Evolutionary conservation across 2,113 vertebrate species (phyloP), one percentile per base, ranked within the genome.

Genomic region (Nycticebus coucang): DNA sequence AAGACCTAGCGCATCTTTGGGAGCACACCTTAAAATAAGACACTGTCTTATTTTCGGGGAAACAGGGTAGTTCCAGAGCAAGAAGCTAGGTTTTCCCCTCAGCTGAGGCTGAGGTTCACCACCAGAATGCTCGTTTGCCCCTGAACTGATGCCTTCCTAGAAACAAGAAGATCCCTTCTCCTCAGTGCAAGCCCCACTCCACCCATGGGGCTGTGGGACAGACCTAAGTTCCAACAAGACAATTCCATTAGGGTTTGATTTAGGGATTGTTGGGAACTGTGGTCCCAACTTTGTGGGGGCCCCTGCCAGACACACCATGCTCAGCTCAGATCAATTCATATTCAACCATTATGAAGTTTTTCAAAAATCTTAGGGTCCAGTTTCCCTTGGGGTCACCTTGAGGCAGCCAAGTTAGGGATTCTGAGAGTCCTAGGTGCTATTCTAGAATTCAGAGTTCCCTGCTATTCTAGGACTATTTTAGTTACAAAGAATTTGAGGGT

Each of bases 391-490:
- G 33, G 68, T 85, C 35, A 19, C 85, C 13, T 60, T 82, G 45
- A 91, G 37, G 68, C 33, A 45, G 22, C 14, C 41, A 10, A 86
- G 37, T 21, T 24, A 74, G 26, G 37, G 41, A 2, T 41, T 59
- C 62, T 22, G 41, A 87, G 75, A 91, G 28, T 22, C 45, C 86
- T 74, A 66, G 50, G 64, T 59, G 57, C 35, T 86, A 6, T 59
- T n/a, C 21, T 53, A 55, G 81, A 24, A 57, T 45, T 89, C 50
- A 35, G 68, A 7, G 22, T 91, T 66, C 78, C 7, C 30, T 68
- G 77, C 55, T 77, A 71, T 53, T 57, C 19, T 8, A 71, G 79
- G 75, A 72, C 92, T 88, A 35, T 92, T 95, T 92, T 78, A 80
- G 85, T 37, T 93, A 7, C 30, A 59, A 80, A 83, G 90, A 91